Conservation (phyloP, 2,888 invertebrate genomes). For the Toxonevra muliebris region DNA sequence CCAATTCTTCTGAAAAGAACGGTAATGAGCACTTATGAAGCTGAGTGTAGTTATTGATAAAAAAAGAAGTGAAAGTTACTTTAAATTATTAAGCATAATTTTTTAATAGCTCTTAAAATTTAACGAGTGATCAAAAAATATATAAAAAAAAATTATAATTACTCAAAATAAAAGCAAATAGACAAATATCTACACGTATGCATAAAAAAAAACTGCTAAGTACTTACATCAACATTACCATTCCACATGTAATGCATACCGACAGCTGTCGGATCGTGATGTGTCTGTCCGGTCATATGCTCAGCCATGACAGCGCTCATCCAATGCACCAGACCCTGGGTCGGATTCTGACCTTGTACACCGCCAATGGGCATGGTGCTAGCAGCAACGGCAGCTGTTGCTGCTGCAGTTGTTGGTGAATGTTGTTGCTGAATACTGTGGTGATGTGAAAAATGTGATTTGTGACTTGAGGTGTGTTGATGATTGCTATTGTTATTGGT, state of each 20-base stretch:
- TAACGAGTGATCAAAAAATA: too few relatives aligned
- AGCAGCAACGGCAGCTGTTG: conserved; percentile 42
- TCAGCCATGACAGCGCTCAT: conserved; percentile 95
- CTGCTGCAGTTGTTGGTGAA: conserved; percentile 25
- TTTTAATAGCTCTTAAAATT: too few relatives aligned
- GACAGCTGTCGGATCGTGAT: conserved; percentile 69
- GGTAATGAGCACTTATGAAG: too few relatives aligned
- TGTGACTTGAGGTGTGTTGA: conserved; percentile 32
- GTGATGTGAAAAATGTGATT: conserved; percentile 11
- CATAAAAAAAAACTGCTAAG: neutral
- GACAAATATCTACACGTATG: neutral
- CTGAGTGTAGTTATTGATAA: too few relatives aligned
- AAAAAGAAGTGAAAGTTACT: too few relatives aligned
- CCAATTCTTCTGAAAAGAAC: too few relatives aligned
- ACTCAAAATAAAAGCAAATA: conserved; percentile 6
- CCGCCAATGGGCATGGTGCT: conserved; percentile 64
- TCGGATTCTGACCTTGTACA: conserved; percentile 71
- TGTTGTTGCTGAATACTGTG: neutral
- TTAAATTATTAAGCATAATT: too few relatives aligned
- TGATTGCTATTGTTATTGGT: conserved; percentile 15
- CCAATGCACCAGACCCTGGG: conserved; percentile 91
- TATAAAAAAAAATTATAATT: neutral
- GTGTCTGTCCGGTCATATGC: conserved; percentile 85
- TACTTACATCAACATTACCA: conserved; percentile 65
- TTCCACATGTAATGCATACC: conserved; percentile 67